Evolutionary conservation across 2,888 invertebrate genomes (phyloP).

Genomic region (Cantharis flavilabris): DNA sequence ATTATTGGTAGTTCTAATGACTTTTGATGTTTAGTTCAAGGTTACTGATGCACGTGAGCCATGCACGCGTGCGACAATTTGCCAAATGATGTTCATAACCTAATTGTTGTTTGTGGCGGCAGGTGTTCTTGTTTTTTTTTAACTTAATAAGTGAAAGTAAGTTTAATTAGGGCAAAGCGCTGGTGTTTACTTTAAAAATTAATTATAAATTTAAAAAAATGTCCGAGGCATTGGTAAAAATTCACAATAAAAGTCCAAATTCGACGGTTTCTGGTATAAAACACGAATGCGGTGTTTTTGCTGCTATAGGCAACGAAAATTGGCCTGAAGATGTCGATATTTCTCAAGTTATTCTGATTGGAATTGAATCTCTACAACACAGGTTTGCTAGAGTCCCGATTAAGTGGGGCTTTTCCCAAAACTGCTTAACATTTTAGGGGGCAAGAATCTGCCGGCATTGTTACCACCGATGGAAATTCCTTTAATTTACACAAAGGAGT

Average conservation of each 20-base stretch:
- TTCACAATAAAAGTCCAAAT: not conserved
- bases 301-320: constrained; percentile 84
- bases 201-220: not conserved
- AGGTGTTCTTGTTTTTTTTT: not conserved
- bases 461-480: constrained; percentile 84
- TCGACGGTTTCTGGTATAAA: constrained; percentile 57
- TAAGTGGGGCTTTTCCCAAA: not conserved
- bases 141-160: not conserved
- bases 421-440: constrained; percentile 66
- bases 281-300: constrained; percentile 94
- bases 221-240: not conserved
- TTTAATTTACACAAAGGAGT: constrained; percentile 89
- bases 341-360: constrained; percentile 87
- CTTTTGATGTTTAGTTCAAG: not conserved
- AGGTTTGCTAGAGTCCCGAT: constrained; percentile 58
- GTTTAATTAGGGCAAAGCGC: not conserved
- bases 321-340: constrained; percentile 83
- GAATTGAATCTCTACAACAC: constrained; percentile 90
- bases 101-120: not conserved
- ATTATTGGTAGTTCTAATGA: not conserved
- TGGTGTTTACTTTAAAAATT: not conserved
- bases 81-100: not conserved
- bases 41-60: not conserved
- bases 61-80: not conserved
- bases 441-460: constrained; percentile 97